phyloP scores from a whole-genome alignment of 2,113 vertebrate species.

The Ceratotherium simum region DNA sequence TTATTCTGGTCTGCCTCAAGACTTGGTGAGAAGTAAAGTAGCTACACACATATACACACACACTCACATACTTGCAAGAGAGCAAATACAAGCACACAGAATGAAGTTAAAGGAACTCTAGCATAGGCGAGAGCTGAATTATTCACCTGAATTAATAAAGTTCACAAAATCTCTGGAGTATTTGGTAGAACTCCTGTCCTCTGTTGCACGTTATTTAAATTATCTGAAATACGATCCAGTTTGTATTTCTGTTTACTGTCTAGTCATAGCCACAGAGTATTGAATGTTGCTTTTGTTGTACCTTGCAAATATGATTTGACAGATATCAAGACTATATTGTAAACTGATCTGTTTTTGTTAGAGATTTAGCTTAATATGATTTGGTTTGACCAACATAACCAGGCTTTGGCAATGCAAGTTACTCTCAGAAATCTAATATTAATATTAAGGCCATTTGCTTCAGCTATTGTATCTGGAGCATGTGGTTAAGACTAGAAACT shows the following conservation, averaged over 20 bases:
- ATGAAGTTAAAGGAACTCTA: neutral
- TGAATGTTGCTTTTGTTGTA: constrained; percentile 32
- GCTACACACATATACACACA: too few relatives aligned
- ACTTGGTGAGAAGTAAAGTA: neutral
- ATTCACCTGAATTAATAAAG: constrained; percentile 29
- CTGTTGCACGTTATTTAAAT: constrained; percentile 50
- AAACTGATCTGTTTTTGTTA: constrained; percentile 35
- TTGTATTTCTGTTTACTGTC: constrained; percentile 54
- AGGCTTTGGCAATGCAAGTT: neutral
- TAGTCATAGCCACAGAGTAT: constrained; percentile 48
- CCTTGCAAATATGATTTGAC: constrained; percentile 35
- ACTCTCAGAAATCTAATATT: neutral
- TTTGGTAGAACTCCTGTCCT: neutral
- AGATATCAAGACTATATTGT: constrained; percentile 24
- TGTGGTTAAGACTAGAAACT: constrained; percentile 1
- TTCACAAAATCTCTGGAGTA: constrained; percentile 41
- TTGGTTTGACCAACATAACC: neutral
- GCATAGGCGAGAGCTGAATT: neutral
- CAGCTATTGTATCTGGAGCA: neutral
- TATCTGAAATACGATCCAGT: constrained; percentile 49
- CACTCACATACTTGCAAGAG: neutral
- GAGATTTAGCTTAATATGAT: constrained; percentile 34
- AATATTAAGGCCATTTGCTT: constrained; percentile 20
- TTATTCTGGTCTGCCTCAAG: neutral
- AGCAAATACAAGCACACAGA: neutral